These are phyloP conservation scores for Spizaetus ornatus DNA, from an alignment of 2,113 vertebrate genomes.

Conservation along the genomic window DNA sequence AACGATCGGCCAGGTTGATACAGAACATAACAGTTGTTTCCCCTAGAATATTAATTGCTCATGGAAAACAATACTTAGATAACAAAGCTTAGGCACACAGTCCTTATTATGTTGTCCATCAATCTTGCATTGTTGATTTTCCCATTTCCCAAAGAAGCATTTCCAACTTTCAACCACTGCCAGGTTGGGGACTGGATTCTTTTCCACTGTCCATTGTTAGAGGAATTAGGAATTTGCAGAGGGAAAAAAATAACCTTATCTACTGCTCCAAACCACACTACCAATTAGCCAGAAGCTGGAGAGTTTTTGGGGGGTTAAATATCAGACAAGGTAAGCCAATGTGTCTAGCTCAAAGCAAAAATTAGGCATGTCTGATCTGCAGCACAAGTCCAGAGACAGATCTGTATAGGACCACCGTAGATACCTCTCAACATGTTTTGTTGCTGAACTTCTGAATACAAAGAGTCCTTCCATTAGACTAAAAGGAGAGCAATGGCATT, in stretches of 20 bases:
- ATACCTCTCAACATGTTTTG: neutral
- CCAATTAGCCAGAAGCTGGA: neutral
- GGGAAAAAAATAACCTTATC: neutral
- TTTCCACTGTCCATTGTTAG: neutral
- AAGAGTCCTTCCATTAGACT: neutral
- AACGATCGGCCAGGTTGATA: neutral
- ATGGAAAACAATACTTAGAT: neutral
- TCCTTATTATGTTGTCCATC: neutral
- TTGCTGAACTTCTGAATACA: neutral
- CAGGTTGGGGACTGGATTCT: neutral
- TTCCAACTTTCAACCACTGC: neutral
- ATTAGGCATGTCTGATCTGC: neutral
- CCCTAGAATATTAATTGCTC: neutral
- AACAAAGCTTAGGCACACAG: neutral
- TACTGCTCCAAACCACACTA: neutral
- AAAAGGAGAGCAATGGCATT: neutral
- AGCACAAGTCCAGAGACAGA: neutral
- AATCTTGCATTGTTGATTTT: neutral
- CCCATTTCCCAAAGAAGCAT: neutral
- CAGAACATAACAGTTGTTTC: neutral
- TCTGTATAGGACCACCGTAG: neutral
- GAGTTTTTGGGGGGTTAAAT: neutral
- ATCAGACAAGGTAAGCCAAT: neutral
- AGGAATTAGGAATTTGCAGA: neutral
- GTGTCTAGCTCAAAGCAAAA: neutral